Percentiles rank a stretch among this genome's conserved stretches.
These are phyloP conservation scores for Dasyprocta punctata DNA, from an alignment of 2,113 vertebrate genomes.

Conservation along the genomic window DNA sequence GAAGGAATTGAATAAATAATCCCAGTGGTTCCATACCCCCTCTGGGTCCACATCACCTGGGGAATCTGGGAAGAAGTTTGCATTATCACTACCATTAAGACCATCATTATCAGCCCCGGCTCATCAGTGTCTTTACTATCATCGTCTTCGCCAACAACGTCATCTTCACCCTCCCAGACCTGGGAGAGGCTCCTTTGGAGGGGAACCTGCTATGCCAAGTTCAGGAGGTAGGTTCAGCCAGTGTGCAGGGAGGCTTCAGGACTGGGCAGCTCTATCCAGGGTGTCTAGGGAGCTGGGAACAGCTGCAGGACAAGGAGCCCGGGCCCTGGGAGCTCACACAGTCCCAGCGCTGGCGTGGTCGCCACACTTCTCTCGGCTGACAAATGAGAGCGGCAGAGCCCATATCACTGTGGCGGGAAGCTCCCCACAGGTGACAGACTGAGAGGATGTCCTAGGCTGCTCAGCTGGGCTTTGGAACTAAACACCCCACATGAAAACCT, in stretches of 20 bases:
- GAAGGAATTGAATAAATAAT: background rate
- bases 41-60: background rate
- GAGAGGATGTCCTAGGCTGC: background rate
- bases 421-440: background rate
- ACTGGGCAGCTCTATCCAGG: too few species aligned
- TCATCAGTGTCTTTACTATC: background rate
- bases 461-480: background rate
- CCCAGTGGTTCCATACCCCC: background rate
- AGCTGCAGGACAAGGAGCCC: background rate
- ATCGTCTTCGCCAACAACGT: background rate
- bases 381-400: background rate
- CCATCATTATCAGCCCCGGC: background rate
- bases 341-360: too few species aligned
- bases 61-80: background rate
- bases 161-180: background rate
- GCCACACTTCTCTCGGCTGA: background rate
- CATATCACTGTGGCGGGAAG: background rate
- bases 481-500: background rate
- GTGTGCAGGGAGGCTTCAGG: background rate
- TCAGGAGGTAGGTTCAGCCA: background rate
- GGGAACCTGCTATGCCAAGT: background rate
- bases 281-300: background rate
- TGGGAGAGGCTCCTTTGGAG: background rate
- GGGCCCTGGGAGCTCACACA: background rate
- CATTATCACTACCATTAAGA: background rate